Percentiles rank a stretch among this genome's conserved stretches.
Conservation (phyloP, 2,888 invertebrate genomes). For the Synergus laeviventris region DNA sequence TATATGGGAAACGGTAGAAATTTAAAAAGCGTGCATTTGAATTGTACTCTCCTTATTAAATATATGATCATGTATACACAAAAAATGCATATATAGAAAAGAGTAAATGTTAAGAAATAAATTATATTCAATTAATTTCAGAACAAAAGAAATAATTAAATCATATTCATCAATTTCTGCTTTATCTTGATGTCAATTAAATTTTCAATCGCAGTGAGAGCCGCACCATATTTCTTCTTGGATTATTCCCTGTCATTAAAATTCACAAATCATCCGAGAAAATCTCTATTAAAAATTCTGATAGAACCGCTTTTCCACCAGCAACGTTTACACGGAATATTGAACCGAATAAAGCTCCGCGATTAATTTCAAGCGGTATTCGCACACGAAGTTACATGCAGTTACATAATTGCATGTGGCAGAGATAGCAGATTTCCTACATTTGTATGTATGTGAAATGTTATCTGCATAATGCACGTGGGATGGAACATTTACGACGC, state of each 20-base stretch:
- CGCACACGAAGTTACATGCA: constrained; percentile 19
- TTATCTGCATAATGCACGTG: constrained; percentile 23
- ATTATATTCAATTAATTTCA: not conserved
- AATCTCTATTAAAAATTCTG: constrained; percentile 20
- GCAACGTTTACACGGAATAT: constrained; percentile 11
- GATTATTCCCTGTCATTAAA: not conserved
- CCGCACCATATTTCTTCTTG: not conserved
- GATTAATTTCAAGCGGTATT: constrained; percentile 35
- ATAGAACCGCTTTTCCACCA: not conserved
- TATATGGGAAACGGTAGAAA: constrained; percentile 1
- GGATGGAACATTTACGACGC: not conserved
- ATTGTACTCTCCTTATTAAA: not conserved
- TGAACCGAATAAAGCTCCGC: not conserved
- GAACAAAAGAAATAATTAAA: not conserved
- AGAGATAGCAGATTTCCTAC: not conserved
- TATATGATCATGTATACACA: not conserved
- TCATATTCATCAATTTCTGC: not conserved
- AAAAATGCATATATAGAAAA: not conserved
- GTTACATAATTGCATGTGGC: constrained; percentile 19
- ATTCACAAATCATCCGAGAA: not conserved
- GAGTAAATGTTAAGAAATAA: not conserved
- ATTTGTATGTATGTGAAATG: not conserved
- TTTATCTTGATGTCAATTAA: not conserved
- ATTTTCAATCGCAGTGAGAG: not conserved
- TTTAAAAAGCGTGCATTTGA: not conserved